Conservation (phyloP, 2,888 invertebrate genomes). For the Apodemia zela region DNA sequence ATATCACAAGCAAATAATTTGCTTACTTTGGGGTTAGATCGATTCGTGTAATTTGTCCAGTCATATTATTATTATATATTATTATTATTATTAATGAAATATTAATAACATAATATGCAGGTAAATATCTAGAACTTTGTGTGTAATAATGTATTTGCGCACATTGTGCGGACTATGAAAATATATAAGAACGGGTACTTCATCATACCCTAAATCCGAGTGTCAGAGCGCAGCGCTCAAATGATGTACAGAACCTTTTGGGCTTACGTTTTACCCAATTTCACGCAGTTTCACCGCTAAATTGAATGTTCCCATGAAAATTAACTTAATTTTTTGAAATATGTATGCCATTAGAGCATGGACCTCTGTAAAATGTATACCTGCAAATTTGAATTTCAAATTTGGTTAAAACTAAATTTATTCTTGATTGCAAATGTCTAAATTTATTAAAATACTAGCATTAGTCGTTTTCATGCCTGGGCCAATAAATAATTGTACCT, state of each 20-base stretch:
- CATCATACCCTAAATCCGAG: slow-evolving; percentile 70
- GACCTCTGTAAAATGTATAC: no score
- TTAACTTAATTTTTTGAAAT: slow-evolving; percentile 1
- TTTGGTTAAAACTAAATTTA: no score
- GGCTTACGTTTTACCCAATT: slow-evolving; percentile 47
- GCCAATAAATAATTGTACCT: no score
- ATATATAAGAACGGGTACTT: slow-evolving; percentile 75
- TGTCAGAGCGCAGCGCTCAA: slow-evolving; percentile 58
- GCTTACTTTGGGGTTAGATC: no score
- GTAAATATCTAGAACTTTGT: slow-evolving; percentile 23
- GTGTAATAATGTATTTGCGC: slow-evolving; percentile 55
- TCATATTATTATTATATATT: no score
- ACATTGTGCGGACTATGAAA: slow-evolving; percentile 65
- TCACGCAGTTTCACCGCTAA: slow-evolving; percentile 4
- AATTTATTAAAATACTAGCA: no score
- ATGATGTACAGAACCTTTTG: slow-evolving; percentile 70
- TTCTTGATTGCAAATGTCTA: no score
- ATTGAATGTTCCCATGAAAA: slow-evolving; percentile 14
- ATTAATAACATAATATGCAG: neutral
- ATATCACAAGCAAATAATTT: no score
- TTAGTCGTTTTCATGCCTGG: no score
- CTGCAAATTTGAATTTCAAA: no score
- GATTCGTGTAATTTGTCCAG: no score
- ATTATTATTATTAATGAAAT: neutral
- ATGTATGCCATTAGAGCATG: neutral